Conservation (phyloP, 2,888 invertebrate genomes). For the Agrotis segetum region DNA sequence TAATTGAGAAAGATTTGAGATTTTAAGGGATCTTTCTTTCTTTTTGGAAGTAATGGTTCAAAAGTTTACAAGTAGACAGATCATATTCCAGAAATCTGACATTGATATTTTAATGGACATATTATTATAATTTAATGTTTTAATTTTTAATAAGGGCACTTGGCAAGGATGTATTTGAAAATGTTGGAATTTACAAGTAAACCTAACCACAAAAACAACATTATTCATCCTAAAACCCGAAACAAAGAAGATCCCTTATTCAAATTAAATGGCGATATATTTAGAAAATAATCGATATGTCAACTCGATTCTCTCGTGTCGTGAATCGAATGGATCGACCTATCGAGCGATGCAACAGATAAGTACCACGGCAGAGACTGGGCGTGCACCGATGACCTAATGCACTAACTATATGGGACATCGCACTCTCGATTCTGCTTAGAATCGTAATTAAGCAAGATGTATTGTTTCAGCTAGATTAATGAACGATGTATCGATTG, state of each 20-base stretch:
- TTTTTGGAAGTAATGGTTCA: too few relatives aligned
- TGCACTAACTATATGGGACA: conserved; percentile 87
- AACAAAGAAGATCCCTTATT: conserved; percentile 30
- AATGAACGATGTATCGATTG: conserved; percentile 67
- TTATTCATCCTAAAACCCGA: background rate
- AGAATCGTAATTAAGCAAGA: conserved; percentile 84
- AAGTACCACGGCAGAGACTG: conserved; percentile 65
- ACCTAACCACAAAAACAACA: background rate
- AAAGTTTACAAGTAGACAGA: too few relatives aligned
- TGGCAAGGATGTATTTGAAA: too few relatives aligned
- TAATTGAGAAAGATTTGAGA: background rate
- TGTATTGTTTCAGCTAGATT: conserved; percentile 75
- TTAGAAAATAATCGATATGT: conserved; percentile 71
- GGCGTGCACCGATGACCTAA: conserved; percentile 82
- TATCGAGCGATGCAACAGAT: conserved; percentile 75
- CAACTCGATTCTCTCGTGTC: conserved; percentile 73
- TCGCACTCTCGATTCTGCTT: conserved; percentile 78
- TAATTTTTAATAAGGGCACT: too few relatives aligned
- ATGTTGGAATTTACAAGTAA: background rate
- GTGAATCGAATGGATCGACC: conserved; percentile 77
- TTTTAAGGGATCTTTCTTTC: too few relatives aligned
- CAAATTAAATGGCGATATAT: conserved; percentile 50
- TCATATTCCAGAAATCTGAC: too few relatives aligned
- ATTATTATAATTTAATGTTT: too few relatives aligned
- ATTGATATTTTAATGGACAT: too few relatives aligned